phyloP scores from a whole-genome alignment of 2,888 invertebrate genomes.

The Shargacucullia verbasci region DNA sequence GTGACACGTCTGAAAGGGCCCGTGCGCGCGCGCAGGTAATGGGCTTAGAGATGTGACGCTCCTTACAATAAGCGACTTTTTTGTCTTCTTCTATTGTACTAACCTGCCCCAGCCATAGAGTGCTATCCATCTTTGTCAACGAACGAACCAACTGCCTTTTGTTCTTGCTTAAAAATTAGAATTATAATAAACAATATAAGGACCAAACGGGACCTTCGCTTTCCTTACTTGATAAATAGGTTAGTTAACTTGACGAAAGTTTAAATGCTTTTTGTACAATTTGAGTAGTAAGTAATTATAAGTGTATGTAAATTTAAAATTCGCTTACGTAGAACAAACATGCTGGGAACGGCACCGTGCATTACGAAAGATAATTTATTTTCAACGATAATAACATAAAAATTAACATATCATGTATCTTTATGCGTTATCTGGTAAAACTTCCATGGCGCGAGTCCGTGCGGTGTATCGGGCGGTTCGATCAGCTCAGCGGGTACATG shows the following conservation, averaged over 20 bases:
- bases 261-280: slow-evolving; percentile 27
- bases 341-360: slow-evolving; percentile 10
- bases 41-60: slow-evolving; percentile 72
- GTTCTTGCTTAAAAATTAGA: slow-evolving; percentile 86
- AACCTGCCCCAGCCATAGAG: slow-evolving; percentile 68
- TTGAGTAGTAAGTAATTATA: slow-evolving; percentile 30
- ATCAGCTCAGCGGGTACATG: slow-evolving; percentile 61
- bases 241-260: slow-evolving; percentile 43
- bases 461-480: slow-evolving; percentile 59
- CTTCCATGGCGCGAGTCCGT: slow-evolving; percentile 53
- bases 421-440: slow-evolving; percentile 65
- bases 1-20: slow-evolving; percentile 80
- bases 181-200: slow-evolving; percentile 77
- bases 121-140: slow-evolving; percentile 83
- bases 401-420: slow-evolving; percentile 78
- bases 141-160: slow-evolving; percentile 75
- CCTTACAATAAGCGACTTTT: slow-evolving; percentile 72
- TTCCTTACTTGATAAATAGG: slow-evolving; percentile 56
- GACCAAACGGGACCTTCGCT: slow-evolving; percentile 63
- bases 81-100: slow-evolving; percentile 74
- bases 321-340: slow-evolving; percentile 31
- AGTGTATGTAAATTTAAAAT: slow-evolving; percentile 38
- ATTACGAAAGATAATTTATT: slow-evolving; percentile 64
- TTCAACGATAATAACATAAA: slow-evolving; percentile 67
- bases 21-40: slow-evolving; percentile 79